Evolutionary conservation across 2,113 vertebrate genomes (phyloP).

Genomic region (Vidua macroura): DNA sequence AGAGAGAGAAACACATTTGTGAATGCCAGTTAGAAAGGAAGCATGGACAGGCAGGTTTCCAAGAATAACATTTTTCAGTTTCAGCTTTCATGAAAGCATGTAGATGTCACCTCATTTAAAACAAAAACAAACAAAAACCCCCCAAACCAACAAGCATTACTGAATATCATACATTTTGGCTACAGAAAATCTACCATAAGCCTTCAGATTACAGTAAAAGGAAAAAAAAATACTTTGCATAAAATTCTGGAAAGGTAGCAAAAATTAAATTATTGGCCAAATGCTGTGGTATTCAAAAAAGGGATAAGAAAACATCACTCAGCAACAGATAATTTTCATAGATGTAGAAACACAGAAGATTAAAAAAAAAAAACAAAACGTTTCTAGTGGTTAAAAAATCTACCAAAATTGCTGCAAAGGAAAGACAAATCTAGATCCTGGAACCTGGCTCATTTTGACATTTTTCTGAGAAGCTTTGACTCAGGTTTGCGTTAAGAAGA

Average conservation of each 20-base stretch:
- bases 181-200: neutral
- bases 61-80: neutral
- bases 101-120: neutral
- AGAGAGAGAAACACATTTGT: conserved; percentile 40
- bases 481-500: neutral
- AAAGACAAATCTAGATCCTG: neutral
- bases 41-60: neutral
- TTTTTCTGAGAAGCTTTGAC: neutral
- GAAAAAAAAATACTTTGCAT: neutral
- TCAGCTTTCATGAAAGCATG: neutral
- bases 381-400: neutral
- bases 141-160: neutral
- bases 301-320: neutral
- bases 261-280: neutral
- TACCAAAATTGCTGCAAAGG: neutral
- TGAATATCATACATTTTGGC: neutral
- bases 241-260: neutral
- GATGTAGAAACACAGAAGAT: neutral
- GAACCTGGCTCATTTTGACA: neutral
- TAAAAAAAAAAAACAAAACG: neutral
- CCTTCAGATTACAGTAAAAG: neutral
- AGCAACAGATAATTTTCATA: neutral
- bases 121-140: neutral
- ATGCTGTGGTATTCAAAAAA: neutral
- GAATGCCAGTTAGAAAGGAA: conserved; percentile 23